Evolutionary conservation across 2,113 vertebrate genomes (phyloP).

Genomic region (Orthonyx spaldingii): DNA sequence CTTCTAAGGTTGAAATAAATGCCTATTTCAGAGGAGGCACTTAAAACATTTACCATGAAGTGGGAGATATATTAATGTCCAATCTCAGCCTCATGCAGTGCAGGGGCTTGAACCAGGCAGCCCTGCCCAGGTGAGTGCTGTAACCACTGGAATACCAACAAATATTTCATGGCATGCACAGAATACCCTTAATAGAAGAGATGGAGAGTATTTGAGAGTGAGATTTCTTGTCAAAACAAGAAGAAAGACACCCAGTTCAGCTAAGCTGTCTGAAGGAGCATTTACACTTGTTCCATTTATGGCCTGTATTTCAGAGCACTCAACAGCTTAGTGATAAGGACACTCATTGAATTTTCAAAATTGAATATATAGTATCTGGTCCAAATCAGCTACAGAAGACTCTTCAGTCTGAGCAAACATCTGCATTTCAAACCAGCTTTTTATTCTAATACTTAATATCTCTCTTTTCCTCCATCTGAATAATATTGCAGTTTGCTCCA

Average conservation of each 20-base stretch:
- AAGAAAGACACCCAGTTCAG: neutral
- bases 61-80: neutral
- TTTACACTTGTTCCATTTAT: neutral
- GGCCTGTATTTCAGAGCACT: neutral
- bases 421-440: neutral
- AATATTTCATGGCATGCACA: neutral
- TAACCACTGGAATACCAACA: neutral
- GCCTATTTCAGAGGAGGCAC: neutral
- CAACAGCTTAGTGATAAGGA: neutral
- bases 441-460: neutral
- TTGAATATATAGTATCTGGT: neutral
- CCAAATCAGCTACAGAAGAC: neutral
- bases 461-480: neutral
- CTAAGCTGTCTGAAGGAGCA: neutral
- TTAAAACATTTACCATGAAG: neutral
- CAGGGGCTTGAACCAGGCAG: neutral
- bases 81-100: neutral
- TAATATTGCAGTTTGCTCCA: neutral
- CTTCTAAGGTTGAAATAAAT: neutral
- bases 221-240: slow-evolving; percentile 16
- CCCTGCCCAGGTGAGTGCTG: neutral
- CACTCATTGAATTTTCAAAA: neutral
- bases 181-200: neutral
- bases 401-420: neutral
- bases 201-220: neutral